phyloP scores from a whole-genome alignment of 2,888 invertebrate genomes.

The Mythimna lalbum region DNA sequence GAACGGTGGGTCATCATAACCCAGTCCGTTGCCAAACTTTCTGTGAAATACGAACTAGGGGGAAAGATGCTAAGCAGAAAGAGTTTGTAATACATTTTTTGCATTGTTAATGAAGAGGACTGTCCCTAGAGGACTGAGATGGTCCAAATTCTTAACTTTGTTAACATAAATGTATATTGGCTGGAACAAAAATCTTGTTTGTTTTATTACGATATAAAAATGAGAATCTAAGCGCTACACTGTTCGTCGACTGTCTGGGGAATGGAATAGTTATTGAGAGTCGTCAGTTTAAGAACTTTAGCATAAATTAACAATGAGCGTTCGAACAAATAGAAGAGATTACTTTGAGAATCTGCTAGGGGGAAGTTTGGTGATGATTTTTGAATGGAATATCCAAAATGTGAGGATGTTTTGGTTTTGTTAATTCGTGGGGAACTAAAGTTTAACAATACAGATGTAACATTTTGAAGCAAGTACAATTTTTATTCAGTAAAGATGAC shows the following conservation, averaged over 20 bases:
- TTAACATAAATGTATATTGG: constrained; percentile 64
- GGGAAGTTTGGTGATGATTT: constrained; percentile 28
- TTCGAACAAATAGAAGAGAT: constrained; percentile 44
- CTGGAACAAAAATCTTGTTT: constrained; percentile 60
- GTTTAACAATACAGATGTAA: neutral
- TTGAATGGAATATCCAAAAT: constrained; percentile 23
- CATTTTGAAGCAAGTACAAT: too few relatives aligned
- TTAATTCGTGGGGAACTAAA: constrained; percentile 18
- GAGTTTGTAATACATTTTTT: constrained; percentile 61
- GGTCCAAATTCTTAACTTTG: constrained; percentile 56
- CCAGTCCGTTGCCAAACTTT: constrained; percentile 40
- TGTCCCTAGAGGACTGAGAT: constrained; percentile 50
- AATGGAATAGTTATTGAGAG: constrained; percentile 49
- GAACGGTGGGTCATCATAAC: constrained; percentile 25
- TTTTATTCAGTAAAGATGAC: too few relatives aligned
- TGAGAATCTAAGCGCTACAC: constrained; percentile 25
- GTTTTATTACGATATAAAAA: constrained; percentile 56
- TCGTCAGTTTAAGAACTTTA: constrained; percentile 44
- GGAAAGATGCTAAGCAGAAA: constrained; percentile 47
- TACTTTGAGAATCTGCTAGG: constrained; percentile 30
- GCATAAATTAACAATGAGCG: constrained; percentile 50
- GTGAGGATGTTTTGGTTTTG: constrained; percentile 8
- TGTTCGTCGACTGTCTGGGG: constrained; percentile 29
- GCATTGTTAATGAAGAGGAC: constrained; percentile 63
- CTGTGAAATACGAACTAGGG: constrained; percentile 46